These are phyloP conservation scores for Acanthurus lineatus DNA, from an alignment of 2,797 vertebrate genomes.

Conservation along the genomic window DNA sequence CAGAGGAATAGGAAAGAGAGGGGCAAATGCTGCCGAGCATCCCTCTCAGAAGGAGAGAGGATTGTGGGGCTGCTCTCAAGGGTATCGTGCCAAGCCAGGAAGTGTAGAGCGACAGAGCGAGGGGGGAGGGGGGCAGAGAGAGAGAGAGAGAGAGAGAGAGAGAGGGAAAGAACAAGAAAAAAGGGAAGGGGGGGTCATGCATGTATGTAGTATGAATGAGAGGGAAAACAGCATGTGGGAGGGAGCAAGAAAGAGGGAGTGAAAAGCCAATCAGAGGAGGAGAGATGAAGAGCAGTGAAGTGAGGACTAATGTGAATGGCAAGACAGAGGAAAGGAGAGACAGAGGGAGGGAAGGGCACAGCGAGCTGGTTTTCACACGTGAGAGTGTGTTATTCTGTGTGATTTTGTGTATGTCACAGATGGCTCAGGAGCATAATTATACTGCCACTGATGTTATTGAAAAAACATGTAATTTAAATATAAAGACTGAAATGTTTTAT, in stretches of 20 bases:
- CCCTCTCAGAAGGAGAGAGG: constrained; percentile 67
- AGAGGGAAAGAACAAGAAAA: constrained; percentile 9
- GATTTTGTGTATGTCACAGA: background rate
- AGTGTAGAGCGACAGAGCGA: constrained; percentile 68
- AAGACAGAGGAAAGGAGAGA: constrained; percentile 32
- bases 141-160: constrained; percentile 9
- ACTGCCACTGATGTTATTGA: background rate
- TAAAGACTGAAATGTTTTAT: background rate
- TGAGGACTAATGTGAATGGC: constrained; percentile 64
- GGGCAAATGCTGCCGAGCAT: constrained; percentile 68
- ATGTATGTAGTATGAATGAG: constrained; percentile 37
- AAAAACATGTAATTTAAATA: background rate
- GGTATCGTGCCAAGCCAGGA: constrained; percentile 84
- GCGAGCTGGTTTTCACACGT: constrained; percentile 14
- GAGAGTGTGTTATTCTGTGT: constrained; percentile 8
- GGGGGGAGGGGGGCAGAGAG: constrained; percentile 5
- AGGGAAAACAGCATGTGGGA: constrained; percentile 20
- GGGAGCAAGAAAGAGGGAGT: constrained; percentile 23
- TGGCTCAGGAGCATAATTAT: background rate
- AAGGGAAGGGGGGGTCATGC: background rate
- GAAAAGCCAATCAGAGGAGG: constrained; percentile 47
- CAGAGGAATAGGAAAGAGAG: constrained; percentile 21
- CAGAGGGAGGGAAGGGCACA: background rate
- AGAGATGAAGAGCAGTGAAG: constrained; percentile 49
- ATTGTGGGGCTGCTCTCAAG: constrained; percentile 82